phyloP scores from a whole-genome alignment of 2,888 invertebrate genomes.

The Lepidochitona cinerea region DNA sequence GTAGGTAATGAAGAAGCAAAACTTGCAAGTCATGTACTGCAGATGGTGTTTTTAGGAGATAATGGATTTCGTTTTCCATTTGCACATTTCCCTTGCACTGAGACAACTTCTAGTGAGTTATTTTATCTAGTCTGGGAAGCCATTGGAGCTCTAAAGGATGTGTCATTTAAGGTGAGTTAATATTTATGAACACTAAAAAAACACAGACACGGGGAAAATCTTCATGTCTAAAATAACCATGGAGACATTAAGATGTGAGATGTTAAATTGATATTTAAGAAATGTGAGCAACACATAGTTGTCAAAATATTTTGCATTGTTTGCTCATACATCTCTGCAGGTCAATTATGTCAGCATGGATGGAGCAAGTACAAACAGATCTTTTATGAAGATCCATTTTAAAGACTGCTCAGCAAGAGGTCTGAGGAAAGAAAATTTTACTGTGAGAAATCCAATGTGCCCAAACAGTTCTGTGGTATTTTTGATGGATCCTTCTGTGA shows the following conservation, averaged over 20 bases:
- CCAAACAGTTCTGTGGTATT: neutral
- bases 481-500: no score
- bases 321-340: no score
- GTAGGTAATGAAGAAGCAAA: neutral
- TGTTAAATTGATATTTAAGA: no score
- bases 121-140: slow-evolving; percentile 22
- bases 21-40: neutral
- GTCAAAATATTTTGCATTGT: no score
- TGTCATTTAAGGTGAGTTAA: neutral
- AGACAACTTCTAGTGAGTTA: slow-evolving; percentile 17
- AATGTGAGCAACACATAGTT: no score
- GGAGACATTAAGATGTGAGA: no score
- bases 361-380: neutral
- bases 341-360: neutral
- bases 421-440: neutral
- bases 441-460: neutral
- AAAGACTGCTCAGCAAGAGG: neutral
- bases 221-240: no score
- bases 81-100: slow-evolving; percentile 15
- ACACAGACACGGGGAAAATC: no score
- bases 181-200: no score
- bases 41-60: neutral
- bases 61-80: neutral
- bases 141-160: neutral
- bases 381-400: neutral